These are phyloP conservation scores for Geodia barretti DNA, from an alignment of 37 sponge, comb jelly and placozoan species.

Conservation along the genomic window DNA sequence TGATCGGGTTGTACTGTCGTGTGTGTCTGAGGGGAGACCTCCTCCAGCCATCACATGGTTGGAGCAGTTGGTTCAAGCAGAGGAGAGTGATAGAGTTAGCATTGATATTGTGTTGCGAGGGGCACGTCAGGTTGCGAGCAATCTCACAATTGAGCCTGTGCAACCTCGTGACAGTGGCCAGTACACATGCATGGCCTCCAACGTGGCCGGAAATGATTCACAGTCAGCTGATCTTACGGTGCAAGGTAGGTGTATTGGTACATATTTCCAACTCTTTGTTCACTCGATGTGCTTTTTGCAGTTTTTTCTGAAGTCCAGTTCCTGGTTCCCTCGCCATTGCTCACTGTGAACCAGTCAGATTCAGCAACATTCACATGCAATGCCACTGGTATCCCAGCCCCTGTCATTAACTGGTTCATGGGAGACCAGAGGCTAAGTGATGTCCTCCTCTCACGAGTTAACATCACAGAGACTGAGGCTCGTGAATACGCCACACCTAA, in stretches of 20 bases:
- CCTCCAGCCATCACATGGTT: constrained; percentile 45
- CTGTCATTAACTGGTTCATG: constrained; percentile 54
- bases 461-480: not conserved
- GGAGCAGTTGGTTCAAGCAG: not conserved
- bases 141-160: constrained; percentile 9
- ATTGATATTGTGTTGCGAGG: not conserved
- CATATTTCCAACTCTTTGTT: not conserved
- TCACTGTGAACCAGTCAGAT: constrained; percentile 20
- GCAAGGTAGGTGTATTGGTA: constrained; percentile 23
- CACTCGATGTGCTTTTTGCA: not conserved
- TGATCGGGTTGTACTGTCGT: constrained; percentile 20
- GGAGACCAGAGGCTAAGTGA: not conserved
- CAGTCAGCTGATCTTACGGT: constrained; percentile 22
- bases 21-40: constrained; percentile 33
- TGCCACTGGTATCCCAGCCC: constrained; percentile 65
- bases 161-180: constrained; percentile 25
- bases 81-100: not conserved
- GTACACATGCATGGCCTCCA: constrained; percentile 61
- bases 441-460: not conserved
- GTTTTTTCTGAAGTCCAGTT: not conserved
- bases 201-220: constrained; percentile 16
- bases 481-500: not conserved
- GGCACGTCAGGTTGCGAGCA: constrained; percentile 36
- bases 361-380: constrained; percentile 48
- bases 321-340: not conserved